phyloP scores from a whole-genome alignment of 2,113 vertebrate genomes.

The Lota lota region DNA sequence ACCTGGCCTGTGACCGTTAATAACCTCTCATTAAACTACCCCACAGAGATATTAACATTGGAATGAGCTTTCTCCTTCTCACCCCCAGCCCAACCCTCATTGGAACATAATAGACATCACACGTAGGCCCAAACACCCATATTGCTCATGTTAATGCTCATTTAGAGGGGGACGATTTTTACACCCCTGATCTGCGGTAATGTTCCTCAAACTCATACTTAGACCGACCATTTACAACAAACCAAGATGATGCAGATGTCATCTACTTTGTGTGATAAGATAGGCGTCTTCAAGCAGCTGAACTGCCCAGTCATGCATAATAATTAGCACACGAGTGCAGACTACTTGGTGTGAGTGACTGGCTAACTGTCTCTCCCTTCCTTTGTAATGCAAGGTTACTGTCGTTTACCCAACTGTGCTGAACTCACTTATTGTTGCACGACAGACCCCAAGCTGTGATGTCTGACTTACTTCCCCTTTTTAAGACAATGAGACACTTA shows the following conservation, averaged over 20 bases:
- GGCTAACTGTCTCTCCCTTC: slow-evolving; percentile 31
- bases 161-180: neutral
- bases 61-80: slow-evolving; percentile 17
- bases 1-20: slow-evolving; percentile 42
- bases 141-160: neutral
- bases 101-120: slow-evolving; percentile 37
- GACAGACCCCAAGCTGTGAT: slow-evolving; percentile 11
- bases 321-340: neutral
- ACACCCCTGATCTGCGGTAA: too few relatives aligned
- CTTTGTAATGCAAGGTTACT: slow-evolving; percentile 29
- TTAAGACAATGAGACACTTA: slow-evolving; percentile 5
- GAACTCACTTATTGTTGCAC: slow-evolving; percentile 13
- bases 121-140: slow-evolving; percentile 23
- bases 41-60: slow-evolving; percentile 43
- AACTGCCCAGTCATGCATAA: slow-evolving; percentile 25
- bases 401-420: slow-evolving; percentile 17
- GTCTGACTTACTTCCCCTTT: slow-evolving; percentile 36
- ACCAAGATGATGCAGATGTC: slow-evolving; percentile 40
- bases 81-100: slow-evolving; percentile 14
- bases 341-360: slow-evolving; percentile 23
- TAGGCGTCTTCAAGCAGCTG: slow-evolving; percentile 24
- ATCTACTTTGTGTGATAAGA: neutral
- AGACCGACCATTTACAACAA: too few relatives aligned
- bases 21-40: slow-evolving; percentile 50
- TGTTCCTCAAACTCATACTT: too few relatives aligned